These are phyloP conservation scores for Porites cylindrica DNA, from an alignment of 92 coral and sea anemone genomes.

Conservation along the genomic window DNA sequence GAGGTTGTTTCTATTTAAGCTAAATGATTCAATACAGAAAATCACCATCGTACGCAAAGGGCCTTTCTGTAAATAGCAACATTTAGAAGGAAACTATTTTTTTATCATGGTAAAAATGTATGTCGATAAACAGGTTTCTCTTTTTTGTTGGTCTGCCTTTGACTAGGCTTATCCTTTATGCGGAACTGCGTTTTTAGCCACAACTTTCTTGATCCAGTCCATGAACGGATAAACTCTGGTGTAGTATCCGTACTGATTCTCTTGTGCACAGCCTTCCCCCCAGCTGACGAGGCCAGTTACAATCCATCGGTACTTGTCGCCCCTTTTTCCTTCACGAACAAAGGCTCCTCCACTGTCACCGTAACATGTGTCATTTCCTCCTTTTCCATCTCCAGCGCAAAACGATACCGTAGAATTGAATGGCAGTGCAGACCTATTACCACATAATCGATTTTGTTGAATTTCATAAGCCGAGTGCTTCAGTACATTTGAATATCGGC, in stretches of 20 bases:
- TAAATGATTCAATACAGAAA: too few relatives aligned
- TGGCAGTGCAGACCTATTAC: neutral
- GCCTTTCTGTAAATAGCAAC: too few relatives aligned
- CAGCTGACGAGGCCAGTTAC: constrained; percentile 87
- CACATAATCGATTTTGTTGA: neutral
- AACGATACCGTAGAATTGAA: neutral
- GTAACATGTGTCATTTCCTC: constrained; percentile 74
- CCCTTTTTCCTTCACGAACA: constrained; percentile 44
- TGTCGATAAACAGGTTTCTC: too few relatives aligned
- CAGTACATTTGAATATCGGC: neutral
- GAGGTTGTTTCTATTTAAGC: too few relatives aligned
- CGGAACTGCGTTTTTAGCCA: neutral
- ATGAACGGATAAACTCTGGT: constrained; percentile 73
- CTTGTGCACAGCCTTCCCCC: constrained; percentile 90
- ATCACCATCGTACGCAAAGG: too few relatives aligned
- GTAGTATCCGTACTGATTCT: constrained; percentile 67
- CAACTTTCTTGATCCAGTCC: constrained; percentile 85
- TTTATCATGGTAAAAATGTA: too few relatives aligned
- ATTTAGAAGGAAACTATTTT: too few relatives aligned
- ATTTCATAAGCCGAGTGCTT: neutral
- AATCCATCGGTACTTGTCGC: constrained; percentile 69
- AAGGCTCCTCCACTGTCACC: constrained; percentile 75
- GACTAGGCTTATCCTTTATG: neutral
- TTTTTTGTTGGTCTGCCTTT: too few relatives aligned
- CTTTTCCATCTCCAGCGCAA: constrained; percentile 84